A percentile compares a stretch with the other conserved stretches of the same genome.
Conservation (phyloP, 2,797 vertebrate species). For the Falco columbarius region DNA sequence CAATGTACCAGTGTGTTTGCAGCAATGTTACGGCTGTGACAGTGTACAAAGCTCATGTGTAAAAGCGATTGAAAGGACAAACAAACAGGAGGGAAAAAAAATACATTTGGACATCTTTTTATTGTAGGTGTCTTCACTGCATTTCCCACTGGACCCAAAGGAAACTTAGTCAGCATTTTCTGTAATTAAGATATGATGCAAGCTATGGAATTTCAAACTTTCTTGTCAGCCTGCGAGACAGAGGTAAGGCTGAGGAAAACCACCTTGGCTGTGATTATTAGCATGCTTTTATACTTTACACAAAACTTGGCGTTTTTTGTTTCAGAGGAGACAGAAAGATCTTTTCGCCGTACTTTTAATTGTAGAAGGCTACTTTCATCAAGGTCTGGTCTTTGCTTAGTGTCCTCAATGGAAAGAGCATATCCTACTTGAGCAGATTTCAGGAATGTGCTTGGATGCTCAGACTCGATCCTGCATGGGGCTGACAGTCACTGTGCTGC, state of each 20-base stretch:
- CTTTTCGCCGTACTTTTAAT: not conserved
- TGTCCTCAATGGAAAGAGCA: accelerated
- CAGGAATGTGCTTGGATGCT: not conserved
- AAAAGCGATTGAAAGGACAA: not conserved
- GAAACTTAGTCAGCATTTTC: not conserved
- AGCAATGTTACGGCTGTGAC: not conserved
- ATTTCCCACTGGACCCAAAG: not conserved
- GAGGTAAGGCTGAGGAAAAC: not conserved
- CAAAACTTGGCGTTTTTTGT: not conserved
- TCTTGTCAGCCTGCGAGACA: not conserved
- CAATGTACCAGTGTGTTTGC: not conserved
- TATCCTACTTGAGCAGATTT: not conserved
- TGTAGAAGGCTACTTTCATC: accelerated
- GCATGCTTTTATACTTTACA: not conserved
- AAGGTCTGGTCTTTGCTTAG: too few species aligned
- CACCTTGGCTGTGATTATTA: too few species aligned
- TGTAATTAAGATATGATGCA: too few species aligned
- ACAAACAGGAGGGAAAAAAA: too few species aligned
- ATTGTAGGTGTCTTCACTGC: not conserved
- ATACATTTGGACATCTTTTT: not conserved
- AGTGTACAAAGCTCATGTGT: accelerated
- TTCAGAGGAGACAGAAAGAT: not conserved
- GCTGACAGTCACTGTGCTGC: accelerated
- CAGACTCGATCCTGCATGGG: accelerated
- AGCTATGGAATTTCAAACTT: not conserved